Base-by-base conservation (phyloP, 2,888 invertebrate genomes). In the Schrankia costaestrigalis region DNA sequence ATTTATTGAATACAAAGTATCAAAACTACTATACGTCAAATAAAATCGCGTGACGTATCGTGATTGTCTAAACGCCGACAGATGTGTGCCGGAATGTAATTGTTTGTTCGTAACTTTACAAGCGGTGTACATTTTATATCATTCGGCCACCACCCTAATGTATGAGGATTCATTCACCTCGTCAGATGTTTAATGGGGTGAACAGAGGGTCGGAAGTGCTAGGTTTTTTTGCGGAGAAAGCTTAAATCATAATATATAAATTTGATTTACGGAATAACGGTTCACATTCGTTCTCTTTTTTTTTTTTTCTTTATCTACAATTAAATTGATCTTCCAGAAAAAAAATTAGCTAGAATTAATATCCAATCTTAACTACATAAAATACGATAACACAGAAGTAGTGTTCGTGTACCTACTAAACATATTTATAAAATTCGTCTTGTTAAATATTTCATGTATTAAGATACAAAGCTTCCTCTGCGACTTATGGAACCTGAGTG, bases 1-100 rank as follows among this genome's bases (percentile, higher is more conserved):
- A n/a, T n/a, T n/a, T n/a, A n/a, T n/a, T n/a, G n/a, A n/a, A n/a
- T n/a, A n/a, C n/a, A 39, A 60, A 72, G 67, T 71, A 78, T 75
- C 78, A 82, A 84, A 56, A 65, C 45, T 9, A 24, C 11, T 11
- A n/a, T 35, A 1, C 11, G 3, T 34, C 46, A 15, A 9, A 52
- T 41, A 46, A 73, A 80, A 78, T 87, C 83, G 86, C 86, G 85
- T 87, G 86, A 73, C 83, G 77, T 84, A 85, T 86, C 84, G 86
- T 87, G 86, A 86, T 87, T 87, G 86, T 83, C 84, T 85, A 83
- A 83, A 78, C 80, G 71, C 78, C 80, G 84, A 86, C 86, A 87
- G 86, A 85, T 87, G 86, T 85, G 83, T 86, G 81, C 71, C 76
- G 86, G 86, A 83, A 87, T 87, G 83, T 86, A 84, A 83, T 83